Conservation (phyloP, 2,113 vertebrate species). For the Shinisaurus crocodilurus region DNA sequence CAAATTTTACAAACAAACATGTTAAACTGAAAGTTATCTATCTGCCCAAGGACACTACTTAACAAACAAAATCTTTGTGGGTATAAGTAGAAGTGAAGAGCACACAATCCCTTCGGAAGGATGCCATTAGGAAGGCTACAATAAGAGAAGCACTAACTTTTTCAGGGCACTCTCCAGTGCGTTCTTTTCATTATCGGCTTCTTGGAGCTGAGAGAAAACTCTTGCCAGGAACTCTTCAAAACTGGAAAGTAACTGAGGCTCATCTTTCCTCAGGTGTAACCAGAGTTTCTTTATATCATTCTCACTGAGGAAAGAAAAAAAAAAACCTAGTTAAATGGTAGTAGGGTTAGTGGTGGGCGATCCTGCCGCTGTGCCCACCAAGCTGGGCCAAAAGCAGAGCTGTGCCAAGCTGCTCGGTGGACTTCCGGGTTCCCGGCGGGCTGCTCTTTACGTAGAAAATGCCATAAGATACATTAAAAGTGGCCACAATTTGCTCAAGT, state of each 20-base stretch:
- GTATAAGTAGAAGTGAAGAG: background rate
- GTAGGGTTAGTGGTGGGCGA: too few relatives aligned
- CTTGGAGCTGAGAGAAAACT: constrained; percentile 87
- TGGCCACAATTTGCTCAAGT: too few relatives aligned
- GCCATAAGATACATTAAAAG: too few relatives aligned
- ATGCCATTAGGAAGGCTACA: background rate
- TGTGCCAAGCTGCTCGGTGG: too few relatives aligned
- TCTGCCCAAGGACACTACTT: background rate
- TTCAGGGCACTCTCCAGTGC: constrained; percentile 87
- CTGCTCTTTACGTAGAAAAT: too few relatives aligned
- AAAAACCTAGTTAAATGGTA: too few relatives aligned
- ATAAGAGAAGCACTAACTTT: constrained; percentile 76
- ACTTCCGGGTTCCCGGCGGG: too few relatives aligned
- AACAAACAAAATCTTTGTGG: background rate
- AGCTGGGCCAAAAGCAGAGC: too few relatives aligned
- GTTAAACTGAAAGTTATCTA: background rate
- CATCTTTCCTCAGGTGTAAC: constrained; percentile 85
- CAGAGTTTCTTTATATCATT: constrained; percentile 85
- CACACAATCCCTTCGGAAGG: background rate
- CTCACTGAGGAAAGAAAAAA: constrained; percentile 74
- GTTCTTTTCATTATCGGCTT: constrained; percentile 87
- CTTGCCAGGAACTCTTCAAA: constrained; percentile 91
- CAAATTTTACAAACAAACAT: too few relatives aligned
- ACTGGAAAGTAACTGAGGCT: constrained; percentile 86
- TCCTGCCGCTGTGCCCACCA: too few relatives aligned